These are phyloP conservation scores for Drosophila lowei DNA, from an alignment of 1,140 invertebrate genomes.

Conservation along the genomic window DNA sequence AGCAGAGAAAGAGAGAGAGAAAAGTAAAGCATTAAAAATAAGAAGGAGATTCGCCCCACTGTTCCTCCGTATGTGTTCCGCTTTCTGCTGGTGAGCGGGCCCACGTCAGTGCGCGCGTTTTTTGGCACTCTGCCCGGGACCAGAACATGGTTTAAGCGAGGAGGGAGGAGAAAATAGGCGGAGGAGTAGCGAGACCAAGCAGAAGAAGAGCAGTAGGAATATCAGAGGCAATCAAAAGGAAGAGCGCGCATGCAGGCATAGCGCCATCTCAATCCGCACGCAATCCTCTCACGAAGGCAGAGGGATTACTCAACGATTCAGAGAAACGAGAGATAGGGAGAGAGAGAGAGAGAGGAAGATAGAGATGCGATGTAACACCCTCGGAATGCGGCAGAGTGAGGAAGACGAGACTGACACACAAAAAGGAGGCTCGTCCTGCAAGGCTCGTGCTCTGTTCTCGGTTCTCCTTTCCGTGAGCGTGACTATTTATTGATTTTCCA, in stretches of 20 bases:
- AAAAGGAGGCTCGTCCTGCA: constrained; percentile 77
- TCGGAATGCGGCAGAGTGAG: constrained; percentile 5
- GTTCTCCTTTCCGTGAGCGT: constrained; percentile 11
- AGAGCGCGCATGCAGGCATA: no score
- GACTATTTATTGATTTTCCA: constrained; percentile 62
- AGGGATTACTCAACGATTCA: no score
- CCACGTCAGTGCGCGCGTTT: constrained; percentile 29
- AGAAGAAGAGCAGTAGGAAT: constrained; percentile 11
- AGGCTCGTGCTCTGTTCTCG: constrained; percentile 1
- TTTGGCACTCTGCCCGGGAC: constrained; percentile 28
- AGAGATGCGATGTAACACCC: constrained; percentile 1
- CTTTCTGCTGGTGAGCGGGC: neutral
- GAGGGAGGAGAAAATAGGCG: no score
- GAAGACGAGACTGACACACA: constrained; percentile 1
- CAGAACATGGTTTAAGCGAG: no score
- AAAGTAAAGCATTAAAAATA: constrained; percentile 4
- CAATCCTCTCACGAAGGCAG: no score
- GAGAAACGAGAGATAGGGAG: neutral
- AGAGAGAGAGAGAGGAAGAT: neutral
- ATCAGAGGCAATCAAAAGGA: neutral
- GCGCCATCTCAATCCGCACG: no score
- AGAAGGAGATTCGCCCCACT: no score
- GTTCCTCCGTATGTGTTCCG: no score
- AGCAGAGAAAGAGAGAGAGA: constrained; percentile 6
- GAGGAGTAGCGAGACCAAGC: neutral